These are phyloP conservation scores for Lepidochitona cinerea DNA, from an alignment of 2,888 invertebrate species.

Conservation along the genomic window DNA sequence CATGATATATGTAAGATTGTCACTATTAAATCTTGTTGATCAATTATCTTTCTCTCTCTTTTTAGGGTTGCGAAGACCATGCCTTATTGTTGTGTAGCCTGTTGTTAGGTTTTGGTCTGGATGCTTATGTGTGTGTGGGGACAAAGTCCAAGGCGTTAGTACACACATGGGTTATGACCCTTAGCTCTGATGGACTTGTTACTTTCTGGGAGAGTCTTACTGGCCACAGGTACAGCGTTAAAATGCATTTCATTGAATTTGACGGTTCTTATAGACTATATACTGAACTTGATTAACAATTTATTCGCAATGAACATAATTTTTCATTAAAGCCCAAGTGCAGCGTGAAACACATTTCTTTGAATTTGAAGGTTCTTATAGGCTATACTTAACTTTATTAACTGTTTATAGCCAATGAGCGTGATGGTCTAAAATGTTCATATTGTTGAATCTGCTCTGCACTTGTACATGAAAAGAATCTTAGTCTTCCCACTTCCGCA, in stretches of 20 bases:
- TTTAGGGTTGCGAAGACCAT: slow-evolving; percentile 69
- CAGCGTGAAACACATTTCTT: too few species aligned
- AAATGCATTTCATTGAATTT: neutral
- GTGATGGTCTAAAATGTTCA: too few species aligned
- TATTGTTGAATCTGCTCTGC: too few species aligned
- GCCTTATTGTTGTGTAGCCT: slow-evolving; percentile 68
- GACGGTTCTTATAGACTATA: neutral
- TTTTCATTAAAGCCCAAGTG: too few species aligned
- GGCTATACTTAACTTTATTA: too few species aligned
- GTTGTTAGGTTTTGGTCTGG: slow-evolving; percentile 70
- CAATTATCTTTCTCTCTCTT: neutral
- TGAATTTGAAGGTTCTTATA: too few species aligned
- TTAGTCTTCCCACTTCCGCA: too few species aligned
- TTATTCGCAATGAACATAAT: too few species aligned
- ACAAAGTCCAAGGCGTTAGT: slow-evolving; percentile 65
- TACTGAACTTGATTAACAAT: neutral
- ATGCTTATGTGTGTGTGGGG: slow-evolving; percentile 70
- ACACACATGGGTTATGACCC: slow-evolving; percentile 70
- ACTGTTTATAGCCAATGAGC: too few species aligned
- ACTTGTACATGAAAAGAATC: too few species aligned
- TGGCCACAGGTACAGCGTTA: slow-evolving; percentile 66
- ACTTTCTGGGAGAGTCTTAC: slow-evolving; percentile 71
- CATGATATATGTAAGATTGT: too few species aligned
- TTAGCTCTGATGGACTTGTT: slow-evolving; percentile 61
- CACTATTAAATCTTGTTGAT: too few species aligned